Conservation (phyloP, 2,888 invertebrate genomes). For the Coenonympha glycerion region DNA sequence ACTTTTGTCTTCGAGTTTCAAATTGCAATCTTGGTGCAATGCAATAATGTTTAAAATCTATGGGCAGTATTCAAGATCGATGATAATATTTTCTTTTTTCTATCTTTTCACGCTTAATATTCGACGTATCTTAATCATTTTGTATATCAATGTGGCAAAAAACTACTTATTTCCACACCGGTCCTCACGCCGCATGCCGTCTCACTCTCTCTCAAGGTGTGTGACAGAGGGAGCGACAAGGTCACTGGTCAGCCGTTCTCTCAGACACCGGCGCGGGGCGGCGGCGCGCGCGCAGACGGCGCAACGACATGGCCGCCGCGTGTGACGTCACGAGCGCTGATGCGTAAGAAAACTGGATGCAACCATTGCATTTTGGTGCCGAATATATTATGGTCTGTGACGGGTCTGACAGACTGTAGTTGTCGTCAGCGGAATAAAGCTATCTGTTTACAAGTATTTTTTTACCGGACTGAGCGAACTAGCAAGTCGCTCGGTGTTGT, state of each 20-base stretch:
- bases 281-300: constrained; percentile 63
- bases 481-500: too few species aligned
- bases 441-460: too few species aligned
- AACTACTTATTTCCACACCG: constrained; percentile 22
- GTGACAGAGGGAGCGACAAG: constrained; percentile 63
- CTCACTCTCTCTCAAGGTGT: constrained; percentile 37
- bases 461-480: too few species aligned
- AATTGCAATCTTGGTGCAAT: too few species aligned
- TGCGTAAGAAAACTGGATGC: constrained; percentile 66
- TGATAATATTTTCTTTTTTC: too few species aligned
- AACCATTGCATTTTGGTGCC: constrained; percentile 35
- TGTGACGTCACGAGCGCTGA: constrained; percentile 62
- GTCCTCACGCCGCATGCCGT: constrained; percentile 36
- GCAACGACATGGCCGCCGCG: constrained; percentile 57
- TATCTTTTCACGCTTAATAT: constrained; percentile 36
- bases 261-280: constrained; percentile 56
- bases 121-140: constrained; percentile 1
- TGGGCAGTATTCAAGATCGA: too few species aligned
- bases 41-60: too few species aligned
- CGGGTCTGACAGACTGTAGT: too few species aligned
- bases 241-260: constrained; percentile 72
- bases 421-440: too few species aligned
- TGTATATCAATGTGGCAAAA: background rate
- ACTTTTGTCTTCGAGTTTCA: too few species aligned
- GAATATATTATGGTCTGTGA: constrained; percentile 11